Evolutionary conservation across 2,797 vertebrate genomes (phyloP).

Genomic region (Aythya fuligula): DNA sequence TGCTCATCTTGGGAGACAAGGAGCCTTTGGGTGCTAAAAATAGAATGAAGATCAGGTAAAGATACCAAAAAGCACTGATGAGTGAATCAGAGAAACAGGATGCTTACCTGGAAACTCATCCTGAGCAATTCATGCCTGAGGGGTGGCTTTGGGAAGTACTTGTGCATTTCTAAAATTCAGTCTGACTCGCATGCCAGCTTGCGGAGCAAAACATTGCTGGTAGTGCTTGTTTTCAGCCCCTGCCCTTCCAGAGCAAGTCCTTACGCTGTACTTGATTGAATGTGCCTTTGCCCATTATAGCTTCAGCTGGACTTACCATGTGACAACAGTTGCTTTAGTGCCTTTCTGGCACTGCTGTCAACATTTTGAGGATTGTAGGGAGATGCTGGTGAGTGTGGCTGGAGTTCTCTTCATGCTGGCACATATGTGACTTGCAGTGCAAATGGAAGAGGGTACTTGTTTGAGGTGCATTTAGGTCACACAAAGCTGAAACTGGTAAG

Average conservation of each 20-base stretch:
- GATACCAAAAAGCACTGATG: background rate
- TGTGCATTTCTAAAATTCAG: background rate
- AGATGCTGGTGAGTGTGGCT: background rate
- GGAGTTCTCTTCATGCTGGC: background rate
- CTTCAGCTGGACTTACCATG: background rate
- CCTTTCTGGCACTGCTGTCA: background rate
- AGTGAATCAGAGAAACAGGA: background rate
- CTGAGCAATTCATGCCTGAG: background rate
- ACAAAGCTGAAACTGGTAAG: background rate
- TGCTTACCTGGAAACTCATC: background rate
- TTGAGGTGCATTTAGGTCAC: background rate
- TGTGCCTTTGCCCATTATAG: background rate
- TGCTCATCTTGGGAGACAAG: background rate
- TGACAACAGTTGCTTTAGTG: background rate
- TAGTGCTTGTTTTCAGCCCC: background rate
- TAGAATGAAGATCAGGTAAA: background rate
- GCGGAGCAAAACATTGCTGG: background rate
- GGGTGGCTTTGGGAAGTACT: background rate
- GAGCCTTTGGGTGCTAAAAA: slow-evolving; percentile 11
- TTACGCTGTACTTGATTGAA: background rate
- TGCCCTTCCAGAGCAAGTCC: background rate
- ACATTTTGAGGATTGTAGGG: background rate
- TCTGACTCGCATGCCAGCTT: background rate
- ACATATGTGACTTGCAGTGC: background rate
- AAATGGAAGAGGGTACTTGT: background rate